Percentiles rank a stretch among this genome's conserved stretches.
Evolutionary conservation across 1,140 invertebrate species (phyloP).

Genomic region (Hycleus phaleratus): DNA sequence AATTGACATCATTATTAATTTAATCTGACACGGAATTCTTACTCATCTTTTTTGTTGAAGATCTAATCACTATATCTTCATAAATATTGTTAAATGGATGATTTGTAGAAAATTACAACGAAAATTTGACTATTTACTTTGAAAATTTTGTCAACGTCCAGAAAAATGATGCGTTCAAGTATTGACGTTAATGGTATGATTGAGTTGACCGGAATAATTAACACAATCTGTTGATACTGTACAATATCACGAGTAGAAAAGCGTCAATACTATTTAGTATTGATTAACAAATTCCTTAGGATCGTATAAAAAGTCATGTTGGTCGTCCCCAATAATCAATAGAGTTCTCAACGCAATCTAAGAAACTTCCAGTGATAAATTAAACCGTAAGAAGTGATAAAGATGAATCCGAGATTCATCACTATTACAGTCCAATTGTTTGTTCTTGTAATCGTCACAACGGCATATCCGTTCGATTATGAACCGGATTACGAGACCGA

Average conservation of each 20-base stretch:
- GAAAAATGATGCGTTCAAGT: neutral
- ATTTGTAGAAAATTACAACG: no score
- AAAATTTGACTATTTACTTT: neutral
- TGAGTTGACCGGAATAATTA: constrained; percentile 3
- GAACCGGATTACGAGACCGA: neutral
- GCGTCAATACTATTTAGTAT: constrained; percentile 11
- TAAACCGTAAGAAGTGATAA: neutral
- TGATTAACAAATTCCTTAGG: constrained; percentile 1
- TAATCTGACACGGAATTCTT: no score
- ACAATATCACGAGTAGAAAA: constrained; percentile 7
- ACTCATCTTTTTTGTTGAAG: no score
- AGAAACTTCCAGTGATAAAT: neutral
- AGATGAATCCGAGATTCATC: neutral
- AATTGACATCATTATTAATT: no score
- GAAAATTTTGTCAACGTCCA: neutral
- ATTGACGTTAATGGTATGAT: constrained; percentile 7
- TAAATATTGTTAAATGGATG: no score
- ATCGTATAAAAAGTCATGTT: neutral
- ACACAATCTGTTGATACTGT: neutral
- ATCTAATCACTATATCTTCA: no score
- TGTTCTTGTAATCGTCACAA: neutral
- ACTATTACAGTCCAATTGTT: neutral
- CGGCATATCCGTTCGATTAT: neutral
- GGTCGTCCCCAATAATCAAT: constrained; percentile 1
- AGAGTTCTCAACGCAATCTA: neutral